Evolutionary conservation across 2,888 invertebrate genomes (phyloP), one percentile per base, ranked within the genome.

Genomic region (Cepaea hortensis): DNA sequence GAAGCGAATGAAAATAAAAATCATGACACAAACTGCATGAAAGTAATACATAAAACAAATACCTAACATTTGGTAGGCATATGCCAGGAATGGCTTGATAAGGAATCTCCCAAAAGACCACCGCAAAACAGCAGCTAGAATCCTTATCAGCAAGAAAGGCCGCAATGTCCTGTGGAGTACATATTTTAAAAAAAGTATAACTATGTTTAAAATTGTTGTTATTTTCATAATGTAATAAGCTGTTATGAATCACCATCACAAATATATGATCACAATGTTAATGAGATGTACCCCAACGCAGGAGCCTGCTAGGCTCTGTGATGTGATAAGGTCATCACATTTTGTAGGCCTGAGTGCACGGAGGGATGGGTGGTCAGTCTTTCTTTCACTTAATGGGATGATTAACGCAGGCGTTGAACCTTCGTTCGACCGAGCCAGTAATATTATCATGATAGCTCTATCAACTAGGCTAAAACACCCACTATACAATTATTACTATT

Each of bases 51-150:
- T 7, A 77, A 62, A 35, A 3, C 23, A 79, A 13, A 35, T 79
- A 79, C 79, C 79, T 79, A 79, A n/a, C 15, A 23, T 79, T 61
- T 15, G 9, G 35, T 79, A 79, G 11, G 35, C 35, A 3, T 15
- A 7, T n/a, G 55, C n/a, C 11, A 85, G 35, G 61, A 20, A 80
- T 72, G 73, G 70, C 9, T 48, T n/a, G 3, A 79, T 70, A 35
- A 76, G n/a, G 11, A 79, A n/a, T 13, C 85, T 77, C 50, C 48
- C 79, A 62, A 73, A 9, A 23, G 62, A 62, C 61, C 62, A 80
- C 13, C 18, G 73, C 46, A 62, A 81, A 48, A 20, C 70, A 55
- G 46, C 65, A 5, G 48, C 62, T 72, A n/a, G 15, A 11, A 61
- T n/a, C 70, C 62, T 85, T n/a, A 73, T 18, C 13, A 72, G 55